Evolutionary conservation across 2,113 vertebrate genomes (phyloP).

Genomic region (Dasyornis broadbenti): DNA sequence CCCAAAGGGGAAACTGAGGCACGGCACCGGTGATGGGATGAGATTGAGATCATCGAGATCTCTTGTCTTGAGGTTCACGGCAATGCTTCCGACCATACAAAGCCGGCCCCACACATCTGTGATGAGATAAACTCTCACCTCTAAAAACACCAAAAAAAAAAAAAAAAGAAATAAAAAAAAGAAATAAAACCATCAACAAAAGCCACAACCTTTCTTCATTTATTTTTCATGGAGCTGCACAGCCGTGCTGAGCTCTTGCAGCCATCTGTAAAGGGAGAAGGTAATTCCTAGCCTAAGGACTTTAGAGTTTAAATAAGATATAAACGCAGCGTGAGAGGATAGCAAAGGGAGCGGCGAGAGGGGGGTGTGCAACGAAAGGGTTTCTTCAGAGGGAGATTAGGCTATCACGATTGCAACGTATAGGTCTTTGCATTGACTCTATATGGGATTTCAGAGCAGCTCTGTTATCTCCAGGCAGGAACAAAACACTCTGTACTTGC

Average conservation of each 20-base stretch:
- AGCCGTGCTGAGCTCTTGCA: background rate
- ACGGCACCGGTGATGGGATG: background rate
- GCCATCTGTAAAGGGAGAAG: slow-evolving; percentile 11
- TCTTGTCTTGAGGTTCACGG: background rate
- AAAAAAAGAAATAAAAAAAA: background rate
- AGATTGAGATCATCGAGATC: too few relatives aligned
- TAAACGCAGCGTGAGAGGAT: background rate
- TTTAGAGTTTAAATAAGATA: background rate
- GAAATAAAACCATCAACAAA: background rate
- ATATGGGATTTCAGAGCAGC: background rate
- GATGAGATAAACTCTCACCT: background rate
- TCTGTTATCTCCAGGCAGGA: background rate
- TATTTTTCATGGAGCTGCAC: slow-evolving; percentile 4
- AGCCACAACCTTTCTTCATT: background rate
- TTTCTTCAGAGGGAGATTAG: background rate
- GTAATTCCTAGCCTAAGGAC: slow-evolving; percentile 40
- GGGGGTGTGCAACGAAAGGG: background rate
- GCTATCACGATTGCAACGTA: background rate
- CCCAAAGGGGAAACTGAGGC: background rate
- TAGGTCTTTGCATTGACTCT: background rate
- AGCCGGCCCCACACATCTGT: background rate
- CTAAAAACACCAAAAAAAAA: background rate
- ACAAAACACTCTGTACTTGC: slow-evolving; percentile 7
- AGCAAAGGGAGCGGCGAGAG: background rate
- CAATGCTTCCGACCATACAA: background rate